Percentiles rank a stretch among this genome's conserved stretches.
phyloP scores from a whole-genome alignment of 1,140 invertebrate species.

The Lordiphosa mommai region DNA sequence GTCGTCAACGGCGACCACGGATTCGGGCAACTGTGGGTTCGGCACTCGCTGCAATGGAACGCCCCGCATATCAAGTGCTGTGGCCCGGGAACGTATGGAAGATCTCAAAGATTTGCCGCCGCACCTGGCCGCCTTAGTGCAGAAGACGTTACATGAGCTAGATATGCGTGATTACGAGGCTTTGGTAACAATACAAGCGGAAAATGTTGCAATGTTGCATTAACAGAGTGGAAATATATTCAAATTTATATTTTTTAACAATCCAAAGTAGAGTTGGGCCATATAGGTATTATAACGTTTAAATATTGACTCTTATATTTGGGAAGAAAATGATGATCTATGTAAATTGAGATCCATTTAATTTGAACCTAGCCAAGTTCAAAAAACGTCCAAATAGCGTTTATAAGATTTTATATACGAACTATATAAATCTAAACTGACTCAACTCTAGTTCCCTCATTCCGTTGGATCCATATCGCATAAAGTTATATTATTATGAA shows the following conservation, averaged over 20 bases:
- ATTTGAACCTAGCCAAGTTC: too few relatives aligned
- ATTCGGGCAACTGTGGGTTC: slow-evolving; percentile 56
- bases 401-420: too few relatives aligned
- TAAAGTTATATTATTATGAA: slow-evolving; percentile 7
- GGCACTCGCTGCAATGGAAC: slow-evolving; percentile 36
- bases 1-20: slow-evolving; percentile 62
- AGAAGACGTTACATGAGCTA: slow-evolving; percentile 69
- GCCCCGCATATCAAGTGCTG: slow-evolving; percentile 51
- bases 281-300: too few relatives aligned
- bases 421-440: too few relatives aligned
- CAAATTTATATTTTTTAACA: neutral
- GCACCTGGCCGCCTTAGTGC: slow-evolving; percentile 66
- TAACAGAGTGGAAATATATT: slow-evolving; percentile 11
- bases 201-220: slow-evolving; percentile 42
- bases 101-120: slow-evolving; percentile 74
- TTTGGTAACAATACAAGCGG: slow-evolving; percentile 54
- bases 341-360: too few relatives aligned
- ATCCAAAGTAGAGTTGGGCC: too few relatives aligned
- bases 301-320: too few relatives aligned
- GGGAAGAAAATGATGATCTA: too few relatives aligned
- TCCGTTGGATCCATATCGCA: slow-evolving; percentile 20
- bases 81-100: slow-evolving; percentile 64
- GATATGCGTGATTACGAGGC: slow-evolving; percentile 72
- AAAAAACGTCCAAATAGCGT: too few relatives aligned
- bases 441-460: too few relatives aligned